Base-by-base conservation (phyloP, 2,797 vertebrate species). In the Pangasius djambal region DNA sequence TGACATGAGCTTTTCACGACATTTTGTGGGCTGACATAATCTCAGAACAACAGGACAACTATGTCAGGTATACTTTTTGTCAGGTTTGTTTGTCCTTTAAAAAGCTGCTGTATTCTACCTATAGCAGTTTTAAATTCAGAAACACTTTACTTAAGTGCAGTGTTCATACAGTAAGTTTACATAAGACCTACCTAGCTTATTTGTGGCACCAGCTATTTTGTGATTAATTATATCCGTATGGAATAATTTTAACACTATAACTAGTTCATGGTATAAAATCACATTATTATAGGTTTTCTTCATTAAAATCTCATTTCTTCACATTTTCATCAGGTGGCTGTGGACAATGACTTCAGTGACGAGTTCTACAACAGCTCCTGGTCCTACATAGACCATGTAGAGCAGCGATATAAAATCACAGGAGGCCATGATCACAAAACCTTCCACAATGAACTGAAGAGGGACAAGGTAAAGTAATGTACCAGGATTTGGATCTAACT, bases 361-460 rank as follows among this genome's bases (percentile, higher is more conserved):
- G 97, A 98, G 78, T 97, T 97, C 92, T 99, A 97, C 25, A 95
- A 98, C 57, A 98, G 97, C 89, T 96, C 95, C 84, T 99, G 98
- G 98, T 96, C 97, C 84, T 99, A 99, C 0, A 70, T 94, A 89
- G 97, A 97, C 78, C 79, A 94, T 0, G 91, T 86, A 40, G 93
- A 95, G 22, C 22, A 72, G 37, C 89, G 15, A n/a, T 57, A 89
- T 31, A 87, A 31, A 0, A 95, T 95, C 37, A 93, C 94, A 44
- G 6, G 65, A 4, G 91, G 83, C 4, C 28, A 89, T 0, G n/a
- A 85, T 59, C n/a, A 89, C 6, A 94, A 93, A 67, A 94, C 92
- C 18, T 96, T 96, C 88, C 95, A 96, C 88, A 92, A 93, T 63
- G 78, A 95, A 67, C 28, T 93, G 22, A 93, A 87, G 3, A 87